A percentile compares a stretch with the other conserved stretches of the same genome.
Conservation (phyloP, 2,888 invertebrate genomes). For the Miltochrista miniata region DNA sequence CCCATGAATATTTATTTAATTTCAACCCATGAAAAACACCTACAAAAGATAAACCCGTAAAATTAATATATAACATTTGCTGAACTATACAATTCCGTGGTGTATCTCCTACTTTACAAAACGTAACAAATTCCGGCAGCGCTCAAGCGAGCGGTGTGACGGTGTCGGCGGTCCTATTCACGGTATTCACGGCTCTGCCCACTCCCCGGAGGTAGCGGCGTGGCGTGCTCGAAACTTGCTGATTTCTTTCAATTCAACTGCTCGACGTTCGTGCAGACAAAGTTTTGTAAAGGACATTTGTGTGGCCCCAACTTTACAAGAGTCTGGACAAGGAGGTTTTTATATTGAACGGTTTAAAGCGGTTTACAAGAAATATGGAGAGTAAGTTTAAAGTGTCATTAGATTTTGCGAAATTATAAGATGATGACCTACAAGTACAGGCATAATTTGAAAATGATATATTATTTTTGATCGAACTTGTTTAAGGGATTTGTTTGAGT, state of each 20-base stretch:
- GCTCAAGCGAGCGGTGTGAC: conserved; percentile 1
- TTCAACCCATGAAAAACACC: too few species aligned
- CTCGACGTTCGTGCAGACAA: conserved; percentile 4
- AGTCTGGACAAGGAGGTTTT: conserved; percentile 11
- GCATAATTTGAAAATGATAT: too few species aligned
- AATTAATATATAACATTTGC: too few species aligned
- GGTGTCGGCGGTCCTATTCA: conserved; percentile 24
- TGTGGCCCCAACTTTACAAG: conserved; percentile 10
- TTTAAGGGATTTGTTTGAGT: too few species aligned
- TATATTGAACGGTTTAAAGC: conserved; percentile 1
- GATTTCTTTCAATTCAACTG: conserved; percentile 35
- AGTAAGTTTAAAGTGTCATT: too few species aligned
- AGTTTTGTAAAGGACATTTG: conserved; percentile 29
- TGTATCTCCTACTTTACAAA: background rate
- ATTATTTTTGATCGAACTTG: too few species aligned
- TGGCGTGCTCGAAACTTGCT: conserved; percentile 11
- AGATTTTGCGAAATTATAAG: too few species aligned
- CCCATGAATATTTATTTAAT: too few species aligned
- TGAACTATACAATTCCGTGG: too few species aligned
- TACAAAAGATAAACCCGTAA: too few species aligned
- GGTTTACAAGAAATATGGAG: background rate
- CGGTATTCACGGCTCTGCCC: conserved; percentile 17
- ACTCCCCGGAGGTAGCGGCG: background rate
- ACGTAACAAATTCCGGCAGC: conserved; percentile 13
- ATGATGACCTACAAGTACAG: too few species aligned